Evolutionary conservation across 2,888 invertebrate species (phyloP), one percentile per base, ranked within the genome.

Genomic region (Drosophila robusta): DNA sequence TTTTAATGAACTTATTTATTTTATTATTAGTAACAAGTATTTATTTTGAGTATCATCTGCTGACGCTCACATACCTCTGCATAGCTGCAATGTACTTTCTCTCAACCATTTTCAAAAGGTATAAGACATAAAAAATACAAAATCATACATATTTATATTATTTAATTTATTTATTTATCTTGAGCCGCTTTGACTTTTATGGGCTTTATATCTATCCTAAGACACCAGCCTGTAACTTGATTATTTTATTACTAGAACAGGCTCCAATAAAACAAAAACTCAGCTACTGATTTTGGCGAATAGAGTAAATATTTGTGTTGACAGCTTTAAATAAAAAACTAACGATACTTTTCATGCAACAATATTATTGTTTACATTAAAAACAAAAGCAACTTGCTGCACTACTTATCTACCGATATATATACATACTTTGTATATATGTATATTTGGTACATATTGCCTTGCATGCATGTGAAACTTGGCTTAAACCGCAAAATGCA

Each of bases 401-500:
- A 12, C 5, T 24, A 26, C 11, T n/a, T n/a, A 42, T 12, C 9
- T n/a, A 22, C 36, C 6, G 18, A 18, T 12, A 5, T 22, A 22
- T 16, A 29, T 14, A 32, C 41, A 32, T 24, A 16, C 8, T 38
- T 14, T 12, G 16, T 36, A 16, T 22, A 16, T 22, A 38, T 50
- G 11, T 44, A 34, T 36, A 16, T 44, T 44, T 44, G 34, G 42
- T 36, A 14, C 64, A 36, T 45, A 36, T 39, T 29, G 29, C 36
- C 55, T 54, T 55, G 32, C 46, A 38, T 29, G 34, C 18, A 64
- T 47, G 36, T 52, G 39, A 52, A 57, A 52, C 72, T 39, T 14
- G 14, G 49, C 66, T 75, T 82, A 65, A 73, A 32, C 84, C 78
- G 44, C 78, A 79, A 78, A 79, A 84, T 79, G 76, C 81, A 83